Conservation (phyloP, 2,797 vertebrate genomes). For the Sternotherus odoratus region DNA sequence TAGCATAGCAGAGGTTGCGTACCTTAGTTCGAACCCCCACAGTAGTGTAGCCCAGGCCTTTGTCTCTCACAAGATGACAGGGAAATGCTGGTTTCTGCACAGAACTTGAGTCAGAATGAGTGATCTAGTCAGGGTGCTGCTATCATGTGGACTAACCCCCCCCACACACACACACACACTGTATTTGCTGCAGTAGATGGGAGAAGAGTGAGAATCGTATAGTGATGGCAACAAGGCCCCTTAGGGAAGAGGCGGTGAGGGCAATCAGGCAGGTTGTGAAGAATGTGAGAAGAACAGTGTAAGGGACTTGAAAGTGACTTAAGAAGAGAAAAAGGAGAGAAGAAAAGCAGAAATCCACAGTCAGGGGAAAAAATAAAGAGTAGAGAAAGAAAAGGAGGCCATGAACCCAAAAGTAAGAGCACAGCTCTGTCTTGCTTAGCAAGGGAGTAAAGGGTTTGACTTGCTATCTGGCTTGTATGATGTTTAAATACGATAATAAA, state of each 20-base stretch:
- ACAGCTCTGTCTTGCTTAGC: not conserved
- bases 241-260: constrained; percentile 17
- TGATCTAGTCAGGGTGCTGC: not conserved
- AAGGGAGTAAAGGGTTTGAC: not conserved
- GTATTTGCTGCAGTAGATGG: not conserved
- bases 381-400: not conserved
- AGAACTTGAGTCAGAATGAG: not conserved
- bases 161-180: not conserved
- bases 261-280: not conserved
- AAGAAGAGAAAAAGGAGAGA: constrained; percentile 1
- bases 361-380: not conserved
- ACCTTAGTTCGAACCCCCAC: too few species aligned
- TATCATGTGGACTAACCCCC: not conserved
- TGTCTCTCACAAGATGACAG: not conserved
- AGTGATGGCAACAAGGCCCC: constrained; percentile 9
- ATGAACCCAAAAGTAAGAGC: not conserved
- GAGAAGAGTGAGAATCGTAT: constrained; percentile 45
- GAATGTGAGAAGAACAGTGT: constrained; percentile 23
- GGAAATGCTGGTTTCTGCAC: not conserved
- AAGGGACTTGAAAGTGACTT: not conserved
- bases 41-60: too few species aligned
- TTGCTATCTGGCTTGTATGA: not conserved
- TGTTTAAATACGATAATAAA: not conserved
- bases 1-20: too few species aligned
- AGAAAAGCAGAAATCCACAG: not conserved